Evolutionary conservation across 2,797 vertebrate species (phyloP), one percentile per base, ranked within the genome.

Genomic region (Microctenopoma lineatum): DNA sequence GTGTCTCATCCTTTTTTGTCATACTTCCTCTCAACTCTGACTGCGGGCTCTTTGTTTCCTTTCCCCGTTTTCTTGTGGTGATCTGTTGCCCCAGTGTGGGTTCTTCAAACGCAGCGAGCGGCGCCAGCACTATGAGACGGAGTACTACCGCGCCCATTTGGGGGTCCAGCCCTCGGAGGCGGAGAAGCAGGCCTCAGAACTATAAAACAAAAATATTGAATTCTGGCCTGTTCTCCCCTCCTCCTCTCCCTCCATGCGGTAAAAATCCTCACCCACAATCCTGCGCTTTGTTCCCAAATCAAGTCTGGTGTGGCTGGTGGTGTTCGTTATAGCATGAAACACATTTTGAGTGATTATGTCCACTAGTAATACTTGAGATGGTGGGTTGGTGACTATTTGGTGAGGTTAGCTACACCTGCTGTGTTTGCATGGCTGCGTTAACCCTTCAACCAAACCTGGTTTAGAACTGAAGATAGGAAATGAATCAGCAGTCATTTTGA

Each of bases 61-160:
- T 56, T 53, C 66, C 46, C 45, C 56, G 13, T 51, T 60, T 42
- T 39, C 50, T 64, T 4, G 41, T 69, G 53, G 45, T 52, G 48
- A 67, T 61, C 41, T 70, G 75, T 55, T 54, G 86, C 84, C 83
- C 74, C 92, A 98, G 96, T 97, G 95, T 83, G 96, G 96, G 77
- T 98, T 97, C 94, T 97, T 98, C 94, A 94, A 92, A 81, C 93
- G 94, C 89, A 94, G 91, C n/a, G 92, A 94, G 87, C 92, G 52
- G 50, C 91, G 88, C 59, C 91, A 67, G 27, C 92, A 95, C 75
- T 96, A 95, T 79, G 91, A 96, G 56, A 93, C 96, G 63, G 96
- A 95, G 86, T 98, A 94, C 91, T 94, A 97, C 90, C 92, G 84
- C 3, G 96, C 96, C 74, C 94, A 91, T 52, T 93, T 95, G 91